Base-by-base conservation (phyloP, 2,113 vertebrate species). In the Nothoprocta perdicaria region DNA sequence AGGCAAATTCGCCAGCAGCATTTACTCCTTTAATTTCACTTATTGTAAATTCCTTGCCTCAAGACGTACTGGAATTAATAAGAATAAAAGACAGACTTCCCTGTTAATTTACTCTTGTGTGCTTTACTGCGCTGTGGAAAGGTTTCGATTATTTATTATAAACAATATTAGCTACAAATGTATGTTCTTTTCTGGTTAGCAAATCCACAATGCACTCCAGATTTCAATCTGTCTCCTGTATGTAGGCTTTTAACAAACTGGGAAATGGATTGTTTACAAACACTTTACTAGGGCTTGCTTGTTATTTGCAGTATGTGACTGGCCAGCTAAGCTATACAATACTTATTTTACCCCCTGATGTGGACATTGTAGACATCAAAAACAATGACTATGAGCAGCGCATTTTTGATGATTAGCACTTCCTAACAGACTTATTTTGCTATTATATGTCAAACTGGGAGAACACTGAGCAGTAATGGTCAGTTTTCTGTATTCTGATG, bases 401-500 rank as follows among this genome's bases (percentile, higher is more conserved):
- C 40, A 24, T 26, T 75, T 58, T 40, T 14, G 40, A 40, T 80
- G 40, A 40, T 80, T 68, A 86, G 65, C 45, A 29, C 52, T 33
- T 89, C 52, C 52, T 77, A 86, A 68, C 27, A 77, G 81, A 77
- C 17, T 11, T 85, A 63, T 12, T 93, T 35, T 83, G 41, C 33
- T 77, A 31, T 10, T 71, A 3, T 17, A 23, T 11, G 26, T 71
- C 67, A 77, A 35, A 69, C 4, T 2, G 12, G 35, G 46, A 71
- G 22, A 35, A 88, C 19, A 31, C 10, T 31, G 7, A 71, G 12
- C 50, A 74, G 2, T 38, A 91, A 45, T 33, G 69, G 24, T 41
- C 50, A 83, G 31, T 45, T 48, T 33, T 67, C 72, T 35, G 38
- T 14, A 63, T 63, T 22, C 22, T 55, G 26, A 67, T 35, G 72